phyloP scores from a whole-genome alignment of 1,140 invertebrate genomes.

The Drosophila tsacasi region DNA sequence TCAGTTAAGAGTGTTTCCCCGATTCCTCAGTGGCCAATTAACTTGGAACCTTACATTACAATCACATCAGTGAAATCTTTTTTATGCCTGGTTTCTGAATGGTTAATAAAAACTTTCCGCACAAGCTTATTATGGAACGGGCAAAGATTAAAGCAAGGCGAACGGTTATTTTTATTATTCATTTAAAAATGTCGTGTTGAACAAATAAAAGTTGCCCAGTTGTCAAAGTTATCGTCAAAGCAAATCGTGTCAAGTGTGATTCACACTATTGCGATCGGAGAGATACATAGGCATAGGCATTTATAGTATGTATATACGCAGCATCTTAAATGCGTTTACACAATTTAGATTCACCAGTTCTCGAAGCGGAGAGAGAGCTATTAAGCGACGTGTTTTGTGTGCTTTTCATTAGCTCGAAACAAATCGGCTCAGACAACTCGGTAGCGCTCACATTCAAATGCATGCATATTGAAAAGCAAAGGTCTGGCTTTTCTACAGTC shows the following conservation, averaged over 20 bases:
- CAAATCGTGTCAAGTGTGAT: conserved; percentile 33
- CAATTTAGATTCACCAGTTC: background rate
- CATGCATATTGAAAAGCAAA: conserved; percentile 31
- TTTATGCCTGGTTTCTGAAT: background rate
- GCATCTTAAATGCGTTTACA: conserved; percentile 3
- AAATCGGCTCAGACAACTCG: conserved; percentile 8
- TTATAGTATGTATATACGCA: background rate
- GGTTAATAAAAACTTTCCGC: conserved; percentile 11
- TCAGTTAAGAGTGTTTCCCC: conserved; percentile 1
- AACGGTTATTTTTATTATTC: background rate
- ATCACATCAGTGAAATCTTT: conserved; percentile 11
- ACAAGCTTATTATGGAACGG: background rate
- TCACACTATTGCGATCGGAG: conserved; percentile 10
- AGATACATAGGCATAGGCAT: conserved; percentile 3
- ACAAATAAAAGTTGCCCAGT: background rate
- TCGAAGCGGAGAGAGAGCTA: background rate
- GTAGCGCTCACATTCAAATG: conserved; percentile 3
- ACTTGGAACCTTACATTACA: conserved; percentile 13
- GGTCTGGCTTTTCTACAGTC: conserved; percentile 19
- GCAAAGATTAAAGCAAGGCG: background rate
- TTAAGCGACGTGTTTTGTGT: conserved; percentile 17
- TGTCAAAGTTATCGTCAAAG: conserved; percentile 9
- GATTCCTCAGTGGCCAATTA: conserved; percentile 14
- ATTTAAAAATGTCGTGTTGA: background rate
- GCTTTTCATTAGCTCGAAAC: conserved; percentile 36